Base-by-base conservation (phyloP, 2,888 invertebrate species). In the Pristionchus fissidentatus region DNA sequence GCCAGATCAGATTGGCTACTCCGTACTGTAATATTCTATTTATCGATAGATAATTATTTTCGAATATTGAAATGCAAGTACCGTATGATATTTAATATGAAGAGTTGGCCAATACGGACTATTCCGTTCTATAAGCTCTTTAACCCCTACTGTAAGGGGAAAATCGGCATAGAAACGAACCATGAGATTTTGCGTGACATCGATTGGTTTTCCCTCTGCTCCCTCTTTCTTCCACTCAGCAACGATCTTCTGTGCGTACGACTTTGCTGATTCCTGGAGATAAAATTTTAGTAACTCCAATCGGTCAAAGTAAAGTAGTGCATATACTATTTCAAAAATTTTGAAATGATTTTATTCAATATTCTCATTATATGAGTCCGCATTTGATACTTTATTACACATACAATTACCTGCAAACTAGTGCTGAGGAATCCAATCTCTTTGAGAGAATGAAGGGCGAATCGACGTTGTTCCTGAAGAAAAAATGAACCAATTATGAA, bases 1-100 rank as follows among this genome's bases (percentile, higher is more conserved):
- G 75, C 75, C 75, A 77, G 15, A 77, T 77, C 13, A 77, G 19
- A 41, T 77, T 77, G 22, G 75, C 46, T 7, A 77, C 75, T 15
- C 32, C 75, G 46, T 29, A 29, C 75, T 77, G 75, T n/a, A 43
- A 70, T n/a, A 22, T 8, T 19, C 43, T 38, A 41, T 26, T 66
- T 38, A 62, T 62, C 29, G 10, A 60, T n/a, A 26, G 22, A 60
- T 8, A 7, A 22, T 8, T 8, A 8, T 60, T 5, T 60, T 60
- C n/a, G 22, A 60, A 32, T 13, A 29, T 5, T 62, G 8, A 62
- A 13, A 32, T n/a, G 5, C 15, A 4, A 55, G n/a, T 22, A 15
- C 55, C n/a, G 3, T 4, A 55, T 15, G n/a, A 55, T 55, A 55
- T n/a, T n/a, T n/a, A n/a, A n/a, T n/a, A n/a, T n/a, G n/a, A n/a